phyloP scores from a whole-genome alignment of 2,797 vertebrate genomes.

The Crypturellus tataupa region DNA sequence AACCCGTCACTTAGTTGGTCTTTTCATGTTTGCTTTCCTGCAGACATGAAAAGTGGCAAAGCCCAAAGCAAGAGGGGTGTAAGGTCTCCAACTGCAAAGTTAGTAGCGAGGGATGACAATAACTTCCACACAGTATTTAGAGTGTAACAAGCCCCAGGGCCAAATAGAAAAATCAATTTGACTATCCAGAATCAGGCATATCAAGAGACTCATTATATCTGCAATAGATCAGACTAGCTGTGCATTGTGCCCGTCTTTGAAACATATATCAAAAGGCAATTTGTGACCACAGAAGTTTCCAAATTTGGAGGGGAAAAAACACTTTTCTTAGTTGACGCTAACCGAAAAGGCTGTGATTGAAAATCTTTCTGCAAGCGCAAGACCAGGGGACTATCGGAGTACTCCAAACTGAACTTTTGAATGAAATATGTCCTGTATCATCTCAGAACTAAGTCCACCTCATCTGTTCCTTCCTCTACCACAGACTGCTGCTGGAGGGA shows the following conservation, averaged over 20 bases:
- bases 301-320: background rate
- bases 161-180: conserved; percentile 30
- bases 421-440: background rate
- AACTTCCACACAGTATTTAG: background rate
- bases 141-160: background rate
- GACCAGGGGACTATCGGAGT: background rate
- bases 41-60: conserved; percentile 49
- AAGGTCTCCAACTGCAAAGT: conserved; percentile 39
- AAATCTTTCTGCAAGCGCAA: background rate
- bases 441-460: background rate
- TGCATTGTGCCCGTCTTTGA: conserved; percentile 7
- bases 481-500: background rate
- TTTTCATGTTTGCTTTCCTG: conserved; percentile 57
- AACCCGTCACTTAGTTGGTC: conserved; percentile 45
- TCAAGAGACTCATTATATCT: background rate
- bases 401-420: background rate
- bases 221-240: background rate
- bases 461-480: background rate
- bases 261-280: background rate
- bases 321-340: background rate
- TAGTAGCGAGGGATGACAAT: background rate
- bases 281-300: background rate
- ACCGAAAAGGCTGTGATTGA: background rate
- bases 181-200: background rate
- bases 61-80: conserved; percentile 17